Percentiles rank a stretch among this genome's conserved stretches.
Conservation (phyloP, 2,113 vertebrate genomes). For the Proteles cristata region DNA sequence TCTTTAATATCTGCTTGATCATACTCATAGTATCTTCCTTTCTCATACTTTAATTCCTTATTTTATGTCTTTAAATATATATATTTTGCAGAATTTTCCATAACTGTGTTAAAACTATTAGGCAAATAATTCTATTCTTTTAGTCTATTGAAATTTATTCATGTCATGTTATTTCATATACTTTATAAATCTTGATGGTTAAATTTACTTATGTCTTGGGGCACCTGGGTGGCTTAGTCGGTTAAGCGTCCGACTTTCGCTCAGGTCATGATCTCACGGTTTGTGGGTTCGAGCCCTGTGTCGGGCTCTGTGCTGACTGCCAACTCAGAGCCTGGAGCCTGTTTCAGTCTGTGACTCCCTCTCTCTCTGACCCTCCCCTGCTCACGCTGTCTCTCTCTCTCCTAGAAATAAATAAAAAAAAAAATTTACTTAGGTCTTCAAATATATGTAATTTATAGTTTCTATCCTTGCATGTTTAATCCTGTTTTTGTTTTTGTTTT, state of each 20-base stretch:
- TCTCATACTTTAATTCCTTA: conserved; percentile 1
- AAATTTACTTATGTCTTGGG: background rate
- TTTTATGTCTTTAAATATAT: conserved; percentile 12
- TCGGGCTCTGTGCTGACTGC: too few relatives aligned
- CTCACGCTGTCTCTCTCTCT: too few relatives aligned
- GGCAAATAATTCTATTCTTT: background rate
- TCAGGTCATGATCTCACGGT: too few relatives aligned
- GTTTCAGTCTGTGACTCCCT: too few relatives aligned
- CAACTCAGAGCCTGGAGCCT: too few relatives aligned
- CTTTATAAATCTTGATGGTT: background rate
- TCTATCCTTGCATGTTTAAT: background rate
- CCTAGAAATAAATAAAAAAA: too few relatives aligned
- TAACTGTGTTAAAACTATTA: conserved; percentile 6
- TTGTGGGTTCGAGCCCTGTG: too few relatives aligned
- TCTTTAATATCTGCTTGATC: background rate
- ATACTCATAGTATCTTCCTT: background rate
- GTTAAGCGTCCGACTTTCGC: too few relatives aligned
- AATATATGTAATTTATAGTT: background rate
- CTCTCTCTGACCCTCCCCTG: too few relatives aligned
- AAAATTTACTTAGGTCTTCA: background rate
- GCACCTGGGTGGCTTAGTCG: too few relatives aligned
- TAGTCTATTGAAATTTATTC: background rate
- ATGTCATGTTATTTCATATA: background rate
- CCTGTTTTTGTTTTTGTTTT: too few relatives aligned
- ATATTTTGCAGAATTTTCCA: background rate